These are phyloP conservation scores for Euproctis similis DNA, from an alignment of 2,888 invertebrate species.

Conservation along the genomic window DNA sequence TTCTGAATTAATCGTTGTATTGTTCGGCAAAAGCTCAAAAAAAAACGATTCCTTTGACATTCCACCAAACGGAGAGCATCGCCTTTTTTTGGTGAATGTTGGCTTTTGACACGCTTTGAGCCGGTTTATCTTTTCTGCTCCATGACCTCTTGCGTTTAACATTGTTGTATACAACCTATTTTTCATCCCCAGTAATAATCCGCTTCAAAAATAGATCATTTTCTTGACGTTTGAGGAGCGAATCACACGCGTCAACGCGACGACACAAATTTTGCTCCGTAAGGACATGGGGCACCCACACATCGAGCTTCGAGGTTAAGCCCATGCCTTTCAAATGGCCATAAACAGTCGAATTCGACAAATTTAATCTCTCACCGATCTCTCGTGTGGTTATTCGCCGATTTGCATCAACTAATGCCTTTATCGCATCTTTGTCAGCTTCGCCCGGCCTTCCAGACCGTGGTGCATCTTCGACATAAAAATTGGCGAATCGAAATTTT, in stretches of 20 bases:
- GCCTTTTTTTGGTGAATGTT: slow-evolving; percentile 1
- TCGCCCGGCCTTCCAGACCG: too few species aligned
- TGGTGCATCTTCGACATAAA: too few species aligned
- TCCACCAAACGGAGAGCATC: not conserved
- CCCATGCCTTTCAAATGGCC: not conserved
- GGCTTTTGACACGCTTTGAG: too few species aligned
- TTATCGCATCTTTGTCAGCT: too few species aligned
- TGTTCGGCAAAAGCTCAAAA: not conserved
- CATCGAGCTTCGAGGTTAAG: not conserved
- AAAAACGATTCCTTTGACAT: not conserved
- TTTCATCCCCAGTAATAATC: slow-evolving; percentile 1
- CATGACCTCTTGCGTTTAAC: not conserved
- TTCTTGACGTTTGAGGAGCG: not conserved
- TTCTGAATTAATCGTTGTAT: too few species aligned
- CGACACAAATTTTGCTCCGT: not conserved
- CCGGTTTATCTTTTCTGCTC: not conserved
- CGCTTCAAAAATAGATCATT: not conserved
- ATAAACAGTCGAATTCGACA: too few species aligned
- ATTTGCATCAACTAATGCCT: too few species aligned
- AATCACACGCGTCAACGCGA: not conserved
- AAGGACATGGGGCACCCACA: not conserved
- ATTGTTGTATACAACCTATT: not conserved
- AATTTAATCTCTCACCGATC: too few species aligned
- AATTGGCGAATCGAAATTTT: too few species aligned
- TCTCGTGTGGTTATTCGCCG: too few species aligned